Percentiles rank a stretch among this genome's conserved stretches.
These are phyloP conservation scores for Thera obeliscata DNA, from an alignment of 2,888 invertebrate species.

Conservation along the genomic window DNA sequence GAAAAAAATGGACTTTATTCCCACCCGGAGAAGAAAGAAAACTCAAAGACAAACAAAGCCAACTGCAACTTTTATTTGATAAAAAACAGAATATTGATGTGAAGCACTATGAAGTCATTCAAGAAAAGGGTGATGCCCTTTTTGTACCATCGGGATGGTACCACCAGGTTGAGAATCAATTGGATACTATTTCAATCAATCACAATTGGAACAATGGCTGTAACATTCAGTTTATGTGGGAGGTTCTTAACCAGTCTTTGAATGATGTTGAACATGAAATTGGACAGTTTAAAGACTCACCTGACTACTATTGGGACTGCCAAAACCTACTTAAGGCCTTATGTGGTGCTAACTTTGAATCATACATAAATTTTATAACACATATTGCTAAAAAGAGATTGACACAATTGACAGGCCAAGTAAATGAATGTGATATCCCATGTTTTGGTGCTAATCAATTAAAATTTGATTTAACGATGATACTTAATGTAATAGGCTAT, in stretches of 20 bases:
- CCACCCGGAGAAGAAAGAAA: conserved; percentile 92
- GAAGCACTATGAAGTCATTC: conserved; percentile 87
- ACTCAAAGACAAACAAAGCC: conserved; percentile 87
- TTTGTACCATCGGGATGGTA: conserved; percentile 99
- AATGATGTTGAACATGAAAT: conserved; percentile 90
- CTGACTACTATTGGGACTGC: conserved; percentile 89
- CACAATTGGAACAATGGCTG: conserved; percentile 99
- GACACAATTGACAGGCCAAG: conserved; percentile 63
- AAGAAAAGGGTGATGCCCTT: conserved; percentile 93
- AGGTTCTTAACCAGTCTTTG: conserved; percentile 86
- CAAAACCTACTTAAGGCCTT: conserved; percentile 91
- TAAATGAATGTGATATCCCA: conserved; percentile 68
- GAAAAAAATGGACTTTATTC: conserved; percentile 95
- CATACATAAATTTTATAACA: conserved; percentile 87
- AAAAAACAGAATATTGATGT: conserved; percentile 52
- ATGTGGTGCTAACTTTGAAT: conserved; percentile 90
- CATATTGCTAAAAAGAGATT: conserved; percentile 87
- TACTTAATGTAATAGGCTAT: conserved; percentile 24
- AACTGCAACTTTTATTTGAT: conserved; percentile 84
- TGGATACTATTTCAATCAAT: conserved; percentile 97
- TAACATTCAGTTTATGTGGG: conserved; percentile 91
- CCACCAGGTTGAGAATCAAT: conserved; percentile 97
- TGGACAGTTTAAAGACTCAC: conserved; percentile 89
- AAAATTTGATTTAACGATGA: conserved; percentile 65
- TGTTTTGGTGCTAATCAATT: conserved; percentile 69